Percentiles rank a stretch among this genome's conserved stretches.
phyloP scores from a whole-genome alignment of 23 tunicate genomes.

The Oikopleura vanhoeffeni region DNA sequence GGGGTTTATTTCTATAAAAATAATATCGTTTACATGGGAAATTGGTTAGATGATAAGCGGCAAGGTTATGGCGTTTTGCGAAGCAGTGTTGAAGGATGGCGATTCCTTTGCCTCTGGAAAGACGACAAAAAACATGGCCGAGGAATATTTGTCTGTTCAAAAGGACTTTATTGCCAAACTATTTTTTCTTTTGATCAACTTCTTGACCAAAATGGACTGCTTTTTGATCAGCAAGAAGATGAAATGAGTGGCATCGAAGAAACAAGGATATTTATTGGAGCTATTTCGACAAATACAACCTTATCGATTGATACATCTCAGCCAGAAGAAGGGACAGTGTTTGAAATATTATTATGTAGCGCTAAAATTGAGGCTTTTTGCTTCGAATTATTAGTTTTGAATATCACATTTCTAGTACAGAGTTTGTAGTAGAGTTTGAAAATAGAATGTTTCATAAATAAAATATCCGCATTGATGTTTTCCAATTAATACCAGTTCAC shows the following conservation, averaged over 20 bases:
- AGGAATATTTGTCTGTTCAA: not conserved
- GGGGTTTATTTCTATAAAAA: not conserved
- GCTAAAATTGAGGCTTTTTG: too few relatives aligned
- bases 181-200: not conserved
- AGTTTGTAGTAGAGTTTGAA: too few relatives aligned
- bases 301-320: not conserved
- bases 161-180: not conserved
- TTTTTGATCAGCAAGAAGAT: not conserved
- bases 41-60: not conserved
- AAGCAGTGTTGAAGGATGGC: not conserved
- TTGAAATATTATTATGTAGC: too few relatives aligned
- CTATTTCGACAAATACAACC: not conserved
- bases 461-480: too few relatives aligned
- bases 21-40: not conserved
- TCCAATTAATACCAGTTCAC: too few relatives aligned
- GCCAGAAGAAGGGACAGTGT: not conserved
- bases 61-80: not conserved
- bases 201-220: not conserved
- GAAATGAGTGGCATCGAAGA: not conserved
- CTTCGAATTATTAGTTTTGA: too few relatives aligned
- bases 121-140: not conserved
- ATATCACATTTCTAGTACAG: too few relatives aligned
- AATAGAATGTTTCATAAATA: too few relatives aligned
- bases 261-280: not conserved
- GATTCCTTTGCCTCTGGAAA: not conserved